A percentile compares a stretch with the other conserved stretches of the same genome.
Conservation (phyloP, 2,113 vertebrate genomes). For the Periophthalmodon schlosseri region DNA sequence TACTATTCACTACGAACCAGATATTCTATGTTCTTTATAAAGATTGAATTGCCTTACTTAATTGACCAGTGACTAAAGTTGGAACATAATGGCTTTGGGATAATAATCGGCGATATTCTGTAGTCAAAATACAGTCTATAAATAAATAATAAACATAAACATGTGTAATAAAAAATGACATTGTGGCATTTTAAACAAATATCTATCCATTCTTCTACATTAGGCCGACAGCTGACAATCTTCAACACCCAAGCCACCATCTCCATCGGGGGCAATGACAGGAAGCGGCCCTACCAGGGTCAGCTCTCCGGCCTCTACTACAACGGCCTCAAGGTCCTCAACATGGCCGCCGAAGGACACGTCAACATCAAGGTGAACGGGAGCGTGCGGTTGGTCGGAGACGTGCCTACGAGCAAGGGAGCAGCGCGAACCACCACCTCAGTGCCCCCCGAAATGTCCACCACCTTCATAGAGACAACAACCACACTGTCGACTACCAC, state of each 20-base stretch:
- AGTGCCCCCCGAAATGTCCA: conserved; percentile 94
- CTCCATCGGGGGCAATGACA: conserved; percentile 94
- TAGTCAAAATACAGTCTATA: conserved; percentile 2
- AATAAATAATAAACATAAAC: neutral
- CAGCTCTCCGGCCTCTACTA: conserved; percentile 98
- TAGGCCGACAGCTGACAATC: conserved; percentile 97
- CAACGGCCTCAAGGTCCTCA: conserved; percentile 96
- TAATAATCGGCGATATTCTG: neutral
- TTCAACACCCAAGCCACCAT: conserved; percentile 99
- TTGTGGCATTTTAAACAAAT: neutral
- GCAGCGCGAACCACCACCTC: conserved; percentile 91
- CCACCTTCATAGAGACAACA: conserved; percentile 97
- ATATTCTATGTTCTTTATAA: too few species aligned
- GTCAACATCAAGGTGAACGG: conserved; percentile 94
- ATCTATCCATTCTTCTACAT: conserved; percentile 1
- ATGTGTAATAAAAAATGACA: neutral
- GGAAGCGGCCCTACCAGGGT: conserved; percentile 95
- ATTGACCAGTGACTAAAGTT: neutral
- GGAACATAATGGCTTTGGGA: neutral
- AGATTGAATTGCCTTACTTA: neutral
- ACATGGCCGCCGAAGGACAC: conserved; percentile 96
- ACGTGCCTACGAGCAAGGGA: conserved; percentile 88
- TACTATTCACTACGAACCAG: too few species aligned
- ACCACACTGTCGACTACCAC: conserved; percentile 96
- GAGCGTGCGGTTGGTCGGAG: conserved; percentile 93